Conservation (phyloP, 2,113 vertebrate species). For the Puma concolor region DNA sequence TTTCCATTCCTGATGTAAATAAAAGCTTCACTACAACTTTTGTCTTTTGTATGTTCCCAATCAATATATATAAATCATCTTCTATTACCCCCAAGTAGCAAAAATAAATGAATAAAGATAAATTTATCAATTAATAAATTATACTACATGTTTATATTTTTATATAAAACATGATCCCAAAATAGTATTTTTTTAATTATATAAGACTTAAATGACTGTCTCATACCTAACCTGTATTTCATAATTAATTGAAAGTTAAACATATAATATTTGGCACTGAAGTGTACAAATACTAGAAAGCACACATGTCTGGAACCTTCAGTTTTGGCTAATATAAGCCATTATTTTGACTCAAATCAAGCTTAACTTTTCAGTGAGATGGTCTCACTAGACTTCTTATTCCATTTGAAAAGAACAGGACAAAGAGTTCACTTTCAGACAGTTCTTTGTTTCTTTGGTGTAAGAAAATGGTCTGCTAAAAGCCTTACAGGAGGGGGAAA, state of each 20-base stretch:
- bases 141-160: background rate
- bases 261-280: constrained; percentile 5
- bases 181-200: constrained; percentile 6
- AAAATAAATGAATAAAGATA: constrained; percentile 4
- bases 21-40: background rate
- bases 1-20: background rate
- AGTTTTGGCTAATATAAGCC: background rate
- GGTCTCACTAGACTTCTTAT: background rate
- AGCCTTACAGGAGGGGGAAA: background rate
- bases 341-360: constrained; percentile 38
- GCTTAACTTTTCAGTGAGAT: constrained; percentile 30
- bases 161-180: background rate
- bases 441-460: constrained; percentile 22
- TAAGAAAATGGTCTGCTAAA: constrained; percentile 9
- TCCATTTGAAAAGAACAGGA: constrained; percentile 56
- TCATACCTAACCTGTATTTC: background rate
- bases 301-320: background rate
- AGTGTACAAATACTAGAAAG: background rate
- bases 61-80: background rate
- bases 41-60: background rate
- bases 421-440: constrained; percentile 18
- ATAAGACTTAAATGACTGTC: background rate
- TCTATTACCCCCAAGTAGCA: background rate
- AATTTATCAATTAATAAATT: background rate
- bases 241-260: background rate